These are phyloP conservation scores for Ptilonorhynchus violaceus DNA, from an alignment of 2,113 vertebrate genomes.

Conservation along the genomic window DNA sequence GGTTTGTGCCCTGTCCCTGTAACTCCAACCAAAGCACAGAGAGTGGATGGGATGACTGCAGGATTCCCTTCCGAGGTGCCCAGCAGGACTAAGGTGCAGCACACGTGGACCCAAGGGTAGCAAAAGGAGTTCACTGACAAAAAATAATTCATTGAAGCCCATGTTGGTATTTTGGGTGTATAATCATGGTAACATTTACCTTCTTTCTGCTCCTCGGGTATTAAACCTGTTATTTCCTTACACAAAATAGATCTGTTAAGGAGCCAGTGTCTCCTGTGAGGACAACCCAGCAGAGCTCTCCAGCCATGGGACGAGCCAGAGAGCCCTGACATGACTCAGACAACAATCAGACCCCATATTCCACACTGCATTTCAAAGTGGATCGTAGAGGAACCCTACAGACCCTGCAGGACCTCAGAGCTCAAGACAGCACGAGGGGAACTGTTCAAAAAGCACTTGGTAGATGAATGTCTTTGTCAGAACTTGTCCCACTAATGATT, in stretches of 20 bases:
- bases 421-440: neutral
- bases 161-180: fast-evolving
- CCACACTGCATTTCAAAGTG: neutral
- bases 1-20: fast-evolving
- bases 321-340: neutral
- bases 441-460: neutral
- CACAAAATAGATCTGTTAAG: neutral
- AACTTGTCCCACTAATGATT: neutral
- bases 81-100: neutral
- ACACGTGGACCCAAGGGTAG: fast-evolving
- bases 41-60: fast-evolving
- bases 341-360: neutral
- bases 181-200: fast-evolving
- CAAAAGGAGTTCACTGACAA: neutral
- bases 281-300: neutral
- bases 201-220: neutral
- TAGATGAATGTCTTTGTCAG: neutral
- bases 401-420: neutral
- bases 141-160: neutral
- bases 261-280: neutral
- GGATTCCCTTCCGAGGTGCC: neutral
- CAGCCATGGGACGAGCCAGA: neutral
- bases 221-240: neutral
- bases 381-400: fast-evolving
- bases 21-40: fast-evolving